Evolutionary conservation across 2,797 vertebrate genomes (phyloP).

Genomic region (Phylloscopus collybita): DNA sequence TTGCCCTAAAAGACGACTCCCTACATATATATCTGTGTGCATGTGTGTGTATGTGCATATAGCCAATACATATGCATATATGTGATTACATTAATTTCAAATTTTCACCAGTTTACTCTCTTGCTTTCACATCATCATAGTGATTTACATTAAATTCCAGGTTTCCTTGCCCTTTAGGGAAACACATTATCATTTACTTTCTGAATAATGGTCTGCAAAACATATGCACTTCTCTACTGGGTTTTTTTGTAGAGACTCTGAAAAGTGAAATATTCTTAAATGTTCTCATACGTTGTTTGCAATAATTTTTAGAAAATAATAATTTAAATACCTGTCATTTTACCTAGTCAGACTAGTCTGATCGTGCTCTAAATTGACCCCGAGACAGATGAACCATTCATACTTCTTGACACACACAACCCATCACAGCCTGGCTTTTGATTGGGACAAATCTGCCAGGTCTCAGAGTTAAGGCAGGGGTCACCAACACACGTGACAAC

Average conservation of each 20-base stretch:
- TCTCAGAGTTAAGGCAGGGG: not conserved
- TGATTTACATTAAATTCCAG: constrained; percentile 29
- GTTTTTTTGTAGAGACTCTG: not conserved
- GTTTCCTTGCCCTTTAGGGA: constrained; percentile 33
- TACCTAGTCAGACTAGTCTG: not conserved
- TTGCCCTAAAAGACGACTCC: not conserved
- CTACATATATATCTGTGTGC: rapidly evolving
- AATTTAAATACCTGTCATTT: not conserved
- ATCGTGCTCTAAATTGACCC: not conserved
- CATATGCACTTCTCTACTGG: not conserved
- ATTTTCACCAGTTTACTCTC: not conserved
- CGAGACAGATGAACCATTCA: not conserved
- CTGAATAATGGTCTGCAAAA: constrained; percentile 15
- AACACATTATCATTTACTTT: not conserved
- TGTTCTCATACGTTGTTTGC: not conserved
- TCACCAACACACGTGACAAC: not conserved
- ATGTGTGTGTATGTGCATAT: not conserved
- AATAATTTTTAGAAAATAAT: constrained; percentile 17
- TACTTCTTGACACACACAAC: rapidly evolving
- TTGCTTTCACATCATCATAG: not conserved
- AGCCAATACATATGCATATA: not conserved
- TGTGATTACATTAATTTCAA: not conserved
- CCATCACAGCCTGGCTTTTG: not conserved
- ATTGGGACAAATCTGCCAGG: not conserved
- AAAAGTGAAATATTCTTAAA: not conserved